Percentiles rank a stretch among this genome's conserved stretches.
Conservation (phyloP, 2,113 vertebrate genomes). For the Ia io region DNA sequence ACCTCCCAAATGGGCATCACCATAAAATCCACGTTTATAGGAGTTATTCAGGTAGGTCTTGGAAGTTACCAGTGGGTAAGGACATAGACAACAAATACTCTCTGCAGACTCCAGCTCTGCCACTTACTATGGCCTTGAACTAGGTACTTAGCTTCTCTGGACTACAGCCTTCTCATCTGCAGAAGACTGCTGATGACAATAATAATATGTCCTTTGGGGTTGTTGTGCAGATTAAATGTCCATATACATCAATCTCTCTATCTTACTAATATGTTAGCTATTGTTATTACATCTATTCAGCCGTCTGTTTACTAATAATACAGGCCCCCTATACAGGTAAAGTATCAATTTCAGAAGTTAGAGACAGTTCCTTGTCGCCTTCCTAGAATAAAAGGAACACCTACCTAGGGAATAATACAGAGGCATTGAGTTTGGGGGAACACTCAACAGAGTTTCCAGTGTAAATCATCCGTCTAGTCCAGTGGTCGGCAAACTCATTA, state of each 20-base stretch:
- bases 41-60: neutral
- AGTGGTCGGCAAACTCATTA: too few relatives aligned
- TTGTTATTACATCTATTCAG: neutral
- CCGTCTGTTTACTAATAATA: neutral
- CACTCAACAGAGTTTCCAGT: neutral
- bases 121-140: neutral
- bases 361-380: neutral
- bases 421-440: neutral
- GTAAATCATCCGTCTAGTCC: constrained; percentile 16
- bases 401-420: neutral
- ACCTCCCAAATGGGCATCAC: neutral
- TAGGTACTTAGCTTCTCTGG: neutral
- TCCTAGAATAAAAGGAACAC: neutral
- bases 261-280: neutral
- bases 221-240: neutral
- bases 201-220: neutral
- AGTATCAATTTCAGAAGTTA: neutral
- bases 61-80: neutral
- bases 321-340: too few relatives aligned
- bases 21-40: neutral
- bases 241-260: fast-evolving
- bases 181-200: neutral
- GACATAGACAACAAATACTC: neutral
- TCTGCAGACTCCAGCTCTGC: neutral
- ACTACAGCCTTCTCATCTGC: too few relatives aligned